A percentile compares a stretch with the other conserved stretches of the same genome.
Conservation (phyloP, 2,113 vertebrate genomes). For the Hepsetus odoe region DNA sequence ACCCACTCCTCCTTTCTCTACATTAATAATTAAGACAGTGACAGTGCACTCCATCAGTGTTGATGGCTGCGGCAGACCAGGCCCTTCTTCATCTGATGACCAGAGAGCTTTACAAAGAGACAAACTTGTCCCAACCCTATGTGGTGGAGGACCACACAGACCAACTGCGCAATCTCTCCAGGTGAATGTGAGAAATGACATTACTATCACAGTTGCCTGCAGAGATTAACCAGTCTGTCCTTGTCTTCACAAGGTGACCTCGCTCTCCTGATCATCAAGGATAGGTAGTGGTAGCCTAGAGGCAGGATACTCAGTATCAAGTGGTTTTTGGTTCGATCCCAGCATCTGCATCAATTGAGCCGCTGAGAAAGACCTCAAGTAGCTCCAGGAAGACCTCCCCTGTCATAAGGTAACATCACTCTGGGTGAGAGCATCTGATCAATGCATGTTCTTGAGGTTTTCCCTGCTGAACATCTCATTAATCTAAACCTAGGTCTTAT, state of each 20-base stretch:
- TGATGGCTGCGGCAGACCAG: neutral
- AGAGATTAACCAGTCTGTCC: slow-evolving; percentile 90
- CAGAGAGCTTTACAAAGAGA: neutral
- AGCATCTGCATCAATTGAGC: no score
- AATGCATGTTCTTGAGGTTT: neutral
- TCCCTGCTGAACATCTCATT: neutral
- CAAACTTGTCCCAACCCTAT: neutral
- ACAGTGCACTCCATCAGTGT: neutral
- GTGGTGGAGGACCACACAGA: slow-evolving; percentile 58
- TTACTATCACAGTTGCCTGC: slow-evolving; percentile 90
- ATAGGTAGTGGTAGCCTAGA: no score
- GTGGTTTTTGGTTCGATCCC: no score
- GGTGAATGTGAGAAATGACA: slow-evolving; percentile 83
- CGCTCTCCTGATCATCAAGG: neutral
- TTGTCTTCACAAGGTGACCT: slow-evolving; percentile 53
- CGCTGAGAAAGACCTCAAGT: no score
- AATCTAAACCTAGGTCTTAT: neutral
- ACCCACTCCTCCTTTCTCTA: neutral
- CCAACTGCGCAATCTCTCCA: slow-evolving; percentile 85
- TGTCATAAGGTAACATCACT: no score
- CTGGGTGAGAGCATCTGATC: no score
- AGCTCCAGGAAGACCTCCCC: no score
- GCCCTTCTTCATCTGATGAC: neutral
- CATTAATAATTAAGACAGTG: neutral
- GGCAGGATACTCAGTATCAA: no score